These are phyloP conservation scores for Gryllus longicercus DNA, from an alignment of 2,888 invertebrate genomes.

Conservation along the genomic window DNA sequence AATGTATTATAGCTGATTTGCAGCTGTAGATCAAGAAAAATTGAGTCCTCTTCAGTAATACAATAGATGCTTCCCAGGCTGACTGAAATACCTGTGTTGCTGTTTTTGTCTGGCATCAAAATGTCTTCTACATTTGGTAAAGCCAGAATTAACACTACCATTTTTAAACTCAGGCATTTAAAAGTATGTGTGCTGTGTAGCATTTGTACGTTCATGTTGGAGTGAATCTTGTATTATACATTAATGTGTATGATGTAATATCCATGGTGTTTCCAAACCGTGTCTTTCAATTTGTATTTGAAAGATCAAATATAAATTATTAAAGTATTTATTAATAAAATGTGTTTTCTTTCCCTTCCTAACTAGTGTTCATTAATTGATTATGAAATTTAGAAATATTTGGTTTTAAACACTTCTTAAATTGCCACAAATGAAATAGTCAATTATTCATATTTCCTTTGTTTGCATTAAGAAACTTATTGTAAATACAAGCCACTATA, in stretches of 20 bases:
- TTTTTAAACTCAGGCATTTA: constrained; percentile 1
- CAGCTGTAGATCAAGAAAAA: no score
- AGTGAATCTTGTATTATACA: not conserved
- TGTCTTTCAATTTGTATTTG: constrained; percentile 30
- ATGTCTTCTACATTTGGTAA: not conserved
- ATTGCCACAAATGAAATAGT: no score
- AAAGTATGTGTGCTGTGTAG: constrained; percentile 3
- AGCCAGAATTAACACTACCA: not conserved
- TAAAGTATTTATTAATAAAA: constrained; percentile 33
- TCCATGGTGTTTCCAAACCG: not conserved
- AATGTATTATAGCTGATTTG: no score
- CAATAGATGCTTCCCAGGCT: not conserved
- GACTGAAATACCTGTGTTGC: not conserved
- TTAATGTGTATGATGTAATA: constrained; percentile 19
- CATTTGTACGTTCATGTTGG: not conserved
- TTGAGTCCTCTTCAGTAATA: not conserved
- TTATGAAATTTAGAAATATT: no score
- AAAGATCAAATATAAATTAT: constrained; percentile 31
- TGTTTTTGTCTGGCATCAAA: not conserved
- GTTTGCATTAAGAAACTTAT: no score
- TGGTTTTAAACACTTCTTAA: no score
- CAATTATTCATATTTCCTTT: no score
- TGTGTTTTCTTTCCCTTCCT: constrained; percentile 1
- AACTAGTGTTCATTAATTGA: not conserved
- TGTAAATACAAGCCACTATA: no score